Conservation (phyloP, 2,888 invertebrate species). For the Augochlorella aurata region DNA sequence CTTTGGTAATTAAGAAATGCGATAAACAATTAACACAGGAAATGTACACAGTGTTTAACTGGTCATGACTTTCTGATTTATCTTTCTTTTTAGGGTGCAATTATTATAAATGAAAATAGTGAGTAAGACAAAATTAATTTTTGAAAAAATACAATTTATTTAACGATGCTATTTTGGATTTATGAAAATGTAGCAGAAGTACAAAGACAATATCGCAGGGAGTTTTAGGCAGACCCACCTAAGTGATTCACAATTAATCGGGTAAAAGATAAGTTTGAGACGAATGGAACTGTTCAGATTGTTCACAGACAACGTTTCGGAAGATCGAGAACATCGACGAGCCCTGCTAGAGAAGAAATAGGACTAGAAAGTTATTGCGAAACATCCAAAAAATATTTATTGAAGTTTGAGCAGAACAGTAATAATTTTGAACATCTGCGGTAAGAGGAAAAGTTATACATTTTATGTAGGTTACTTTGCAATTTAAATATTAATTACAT, state of each 20-base stretch:
- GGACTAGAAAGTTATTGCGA: background rate
- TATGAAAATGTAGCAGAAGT: conserved; percentile 3
- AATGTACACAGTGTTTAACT: background rate
- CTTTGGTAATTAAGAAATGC: too few relatives aligned
- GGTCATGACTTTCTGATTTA: conserved; percentile 14
- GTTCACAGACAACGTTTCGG: conserved; percentile 4
- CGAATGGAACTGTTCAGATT: conserved; percentile 13
- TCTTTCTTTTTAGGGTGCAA: conserved; percentile 9
- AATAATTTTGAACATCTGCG: background rate
- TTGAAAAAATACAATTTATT: background rate
- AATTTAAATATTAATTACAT: too few relatives aligned
- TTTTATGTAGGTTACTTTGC: background rate
- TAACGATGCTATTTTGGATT: conserved; percentile 8
- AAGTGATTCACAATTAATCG: conserved; percentile 3
- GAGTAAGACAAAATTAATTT: background rate
- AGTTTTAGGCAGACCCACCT: conserved; percentile 3
- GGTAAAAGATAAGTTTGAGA: conserved; percentile 7
- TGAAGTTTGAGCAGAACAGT: background rate
- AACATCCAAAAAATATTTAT: background rate
- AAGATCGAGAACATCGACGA: background rate
- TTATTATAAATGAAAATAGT: background rate
- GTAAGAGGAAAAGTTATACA: background rate
- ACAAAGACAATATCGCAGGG: background rate
- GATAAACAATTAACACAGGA: too few relatives aligned
- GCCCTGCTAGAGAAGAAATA: background rate